Evolutionary conservation across 2,888 invertebrate genomes (phyloP), one percentile per base, ranked within the genome.

Genomic region (Chrysolina haemoptera): DNA sequence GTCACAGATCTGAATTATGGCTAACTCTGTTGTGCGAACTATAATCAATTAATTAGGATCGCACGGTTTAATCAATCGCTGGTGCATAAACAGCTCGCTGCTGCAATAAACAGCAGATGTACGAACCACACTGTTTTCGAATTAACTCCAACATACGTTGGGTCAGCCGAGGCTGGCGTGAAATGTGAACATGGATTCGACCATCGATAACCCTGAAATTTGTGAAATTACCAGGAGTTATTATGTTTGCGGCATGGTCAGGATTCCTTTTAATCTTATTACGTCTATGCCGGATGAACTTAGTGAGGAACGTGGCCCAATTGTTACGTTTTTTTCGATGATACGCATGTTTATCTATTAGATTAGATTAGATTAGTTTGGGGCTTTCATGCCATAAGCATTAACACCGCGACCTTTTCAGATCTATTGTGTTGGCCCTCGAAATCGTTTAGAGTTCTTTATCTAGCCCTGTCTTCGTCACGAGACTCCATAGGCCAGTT

Each of bases 11-110:
- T 71, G 68, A 74, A 77, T 70, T 72, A 69, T 75, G 71, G 64
- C 63, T 72, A 74, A 78, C 73, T 68, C 48, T 62, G 62, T 69
- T 69, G 66, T 68, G 65, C 65, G 70, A 80, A 80, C 76, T 77
- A 71, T 76, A 78, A 73, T 71, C 77, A 73, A 76, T 80, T 80
- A 80, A 80, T 80, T 80, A 76, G 76, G 74, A 73, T 65, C 65
- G 68, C 76, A 75, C 70, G 72, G 76, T 79, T 78, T 77, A 77
- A 78, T 79, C 78, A 78, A 79, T 77, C 76, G 76, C 55, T 68
- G 71, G 73, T 73, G 77, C 70, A 53, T 53, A 53, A 53, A 53
- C 53, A 53, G 10, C 53, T 11, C 53, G 16, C 16, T 53, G 53
- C 53, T 53, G 53, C 53, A 53, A 53, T 53, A 53, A 20, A 53